Evolutionary conservation across 2,797 vertebrate species (phyloP).

Genomic region (Sparus aurata): DNA sequence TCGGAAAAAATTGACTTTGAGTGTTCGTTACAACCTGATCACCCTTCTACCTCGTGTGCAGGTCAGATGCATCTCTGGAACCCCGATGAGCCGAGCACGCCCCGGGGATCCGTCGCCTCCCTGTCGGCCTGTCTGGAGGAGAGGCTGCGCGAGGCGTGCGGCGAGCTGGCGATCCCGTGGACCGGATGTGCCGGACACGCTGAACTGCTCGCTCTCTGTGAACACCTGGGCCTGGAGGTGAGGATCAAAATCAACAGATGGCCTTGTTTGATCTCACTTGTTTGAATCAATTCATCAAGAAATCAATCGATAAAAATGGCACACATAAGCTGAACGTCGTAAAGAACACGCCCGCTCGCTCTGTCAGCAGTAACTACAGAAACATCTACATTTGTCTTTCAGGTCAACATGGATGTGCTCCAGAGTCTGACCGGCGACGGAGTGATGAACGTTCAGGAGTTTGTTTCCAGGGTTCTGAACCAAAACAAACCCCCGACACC

Average conservation of each 20-base stretch:
- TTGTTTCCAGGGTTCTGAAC: constrained; percentile 89
- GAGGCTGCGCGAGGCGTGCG: constrained; percentile 88
- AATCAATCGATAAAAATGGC: not conserved
- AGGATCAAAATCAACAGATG: not conserved
- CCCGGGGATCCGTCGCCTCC: constrained; percentile 73
- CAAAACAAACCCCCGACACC: constrained; percentile 88
- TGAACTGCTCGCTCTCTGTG: constrained; percentile 89
- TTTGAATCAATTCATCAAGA: not conserved
- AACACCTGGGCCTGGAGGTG: constrained; percentile 90
- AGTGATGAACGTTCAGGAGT: constrained; percentile 91
- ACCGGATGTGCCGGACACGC: constrained; percentile 86
- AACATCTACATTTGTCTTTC: constrained; percentile 17
- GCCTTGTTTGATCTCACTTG: too few relatives aligned
- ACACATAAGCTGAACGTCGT: too few relatives aligned
- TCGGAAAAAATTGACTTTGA: not conserved
- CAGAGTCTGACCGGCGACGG: constrained; percentile 85
- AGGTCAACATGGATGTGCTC: constrained; percentile 89
- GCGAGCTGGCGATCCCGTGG: constrained; percentile 87
- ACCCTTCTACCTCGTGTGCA: constrained; percentile 47
- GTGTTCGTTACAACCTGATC: not conserved
- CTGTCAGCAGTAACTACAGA: not conserved
- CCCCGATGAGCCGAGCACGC: constrained; percentile 91
- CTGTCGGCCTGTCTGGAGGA: constrained; percentile 87
- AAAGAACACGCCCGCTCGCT: too few relatives aligned
- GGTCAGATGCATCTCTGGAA: constrained; percentile 98